Conservation (phyloP, 2,888 invertebrate species). For the Pseudococcus longispinus region DNA sequence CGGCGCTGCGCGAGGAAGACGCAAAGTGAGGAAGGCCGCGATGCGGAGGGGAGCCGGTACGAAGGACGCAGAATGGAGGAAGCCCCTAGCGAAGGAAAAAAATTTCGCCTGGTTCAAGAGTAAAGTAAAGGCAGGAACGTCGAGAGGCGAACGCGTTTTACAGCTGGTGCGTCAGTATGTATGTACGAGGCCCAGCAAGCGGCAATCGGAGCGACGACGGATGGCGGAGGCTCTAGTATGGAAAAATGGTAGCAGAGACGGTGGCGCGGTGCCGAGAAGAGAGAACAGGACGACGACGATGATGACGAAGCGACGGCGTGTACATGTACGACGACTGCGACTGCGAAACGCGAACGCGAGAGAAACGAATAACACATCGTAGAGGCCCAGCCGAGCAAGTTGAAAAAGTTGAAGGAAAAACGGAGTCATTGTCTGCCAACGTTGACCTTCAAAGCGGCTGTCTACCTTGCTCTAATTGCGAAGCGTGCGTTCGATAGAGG, state of each 20-base stretch:
- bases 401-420: constrained; percentile 51
- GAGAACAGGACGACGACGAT: background rate
- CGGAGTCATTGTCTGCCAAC: constrained; percentile 53
- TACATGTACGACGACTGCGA: background rate
- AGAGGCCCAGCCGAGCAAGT: constrained; percentile 32
- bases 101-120: background rate
- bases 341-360: background rate
- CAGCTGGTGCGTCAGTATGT: background rate
- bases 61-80: constrained; percentile 1
- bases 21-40: background rate
- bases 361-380: background rate
- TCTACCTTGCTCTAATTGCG: constrained; percentile 53
- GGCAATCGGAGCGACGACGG: background rate
- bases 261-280: too few relatives aligned
- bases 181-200: background rate
- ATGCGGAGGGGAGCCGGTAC: background rate
- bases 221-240: background rate
- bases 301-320: background rate
- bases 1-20: background rate
- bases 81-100: background rate
- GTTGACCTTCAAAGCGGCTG: constrained; percentile 55
- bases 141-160: background rate
- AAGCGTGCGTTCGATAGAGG: constrained; percentile 13
- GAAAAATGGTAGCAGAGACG: background rate
- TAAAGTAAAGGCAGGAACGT: background rate